Evolutionary conservation across 1,140 invertebrate species (phyloP).

Genomic region (Protaetia brevitarsis): DNA sequence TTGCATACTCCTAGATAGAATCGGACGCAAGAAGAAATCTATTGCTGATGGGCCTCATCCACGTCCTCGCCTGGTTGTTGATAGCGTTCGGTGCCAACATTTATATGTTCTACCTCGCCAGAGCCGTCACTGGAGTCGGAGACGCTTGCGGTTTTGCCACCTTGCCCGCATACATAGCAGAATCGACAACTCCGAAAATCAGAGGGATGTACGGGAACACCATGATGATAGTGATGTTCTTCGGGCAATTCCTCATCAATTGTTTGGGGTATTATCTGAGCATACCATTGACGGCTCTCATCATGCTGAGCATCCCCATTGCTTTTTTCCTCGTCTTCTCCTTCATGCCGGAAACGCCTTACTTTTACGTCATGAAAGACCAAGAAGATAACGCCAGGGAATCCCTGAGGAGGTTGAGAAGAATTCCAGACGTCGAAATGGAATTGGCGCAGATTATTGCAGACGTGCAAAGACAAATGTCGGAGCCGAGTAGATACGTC

Average conservation of each 20-base stretch:
- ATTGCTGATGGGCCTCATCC: constrained; percentile 5
- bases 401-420: constrained; percentile 46
- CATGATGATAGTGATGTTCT: constrained; percentile 50
- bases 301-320: constrained; percentile 51
- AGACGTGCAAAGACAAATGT: constrained; percentile 38
- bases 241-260: constrained; percentile 48
- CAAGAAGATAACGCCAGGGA: constrained; percentile 34
- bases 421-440: constrained; percentile 33
- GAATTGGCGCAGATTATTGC: constrained; percentile 35
- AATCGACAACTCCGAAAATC: constrained; percentile 32
- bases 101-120: constrained; percentile 44
- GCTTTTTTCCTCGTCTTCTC: constrained; percentile 47
- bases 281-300: constrained; percentile 50
- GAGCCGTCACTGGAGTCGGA: constrained; percentile 28
- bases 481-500: constrained; percentile 40
- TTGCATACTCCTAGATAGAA: constrained; percentile 19
- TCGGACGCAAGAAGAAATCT: constrained; percentile 24
- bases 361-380: constrained; percentile 38
- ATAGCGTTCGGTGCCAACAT: constrained; percentile 15
- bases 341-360: constrained; percentile 44
- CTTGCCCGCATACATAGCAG: constrained; percentile 33
- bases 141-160: constrained; percentile 32
- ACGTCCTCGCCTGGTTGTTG: constrained; percentile 6
- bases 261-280: constrained; percentile 51
- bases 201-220: constrained; percentile 41